Conservation (phyloP, 2,113 vertebrate genomes). For the Xiphophorus maculatus region DNA sequence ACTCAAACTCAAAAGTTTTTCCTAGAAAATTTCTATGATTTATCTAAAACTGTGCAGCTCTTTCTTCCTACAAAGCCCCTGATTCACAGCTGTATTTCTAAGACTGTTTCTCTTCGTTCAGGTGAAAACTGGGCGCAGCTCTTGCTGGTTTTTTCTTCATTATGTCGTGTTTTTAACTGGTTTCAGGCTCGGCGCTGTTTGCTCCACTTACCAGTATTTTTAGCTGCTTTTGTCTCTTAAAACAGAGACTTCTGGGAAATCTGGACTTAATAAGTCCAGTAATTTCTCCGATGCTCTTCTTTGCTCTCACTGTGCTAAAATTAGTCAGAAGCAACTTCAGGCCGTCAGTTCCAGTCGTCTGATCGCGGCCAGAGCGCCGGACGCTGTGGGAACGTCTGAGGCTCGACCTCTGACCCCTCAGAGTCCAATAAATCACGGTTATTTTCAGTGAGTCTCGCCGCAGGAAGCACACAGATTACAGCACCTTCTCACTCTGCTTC, state of each 20-base stretch:
- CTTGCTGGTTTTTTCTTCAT: neutral
- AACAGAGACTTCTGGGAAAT: neutral
- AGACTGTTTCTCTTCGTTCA: no score
- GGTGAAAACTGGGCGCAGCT: no score
- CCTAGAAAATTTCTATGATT: no score
- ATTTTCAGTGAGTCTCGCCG: conserved; percentile 5
- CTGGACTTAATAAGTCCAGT: neutral
- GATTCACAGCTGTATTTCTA: no score
- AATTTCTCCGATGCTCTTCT: neutral
- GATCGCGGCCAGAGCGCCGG: neutral
- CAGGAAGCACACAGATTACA: conserved; percentile 40
- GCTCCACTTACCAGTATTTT: neutral
- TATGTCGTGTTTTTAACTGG: neutral
- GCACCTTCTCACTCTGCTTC: conserved; percentile 52
- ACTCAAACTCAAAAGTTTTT: no score
- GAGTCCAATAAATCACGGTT: neutral
- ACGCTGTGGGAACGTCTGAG: neutral
- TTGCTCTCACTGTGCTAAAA: neutral
- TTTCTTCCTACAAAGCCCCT: no score
- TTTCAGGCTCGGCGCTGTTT: neutral
- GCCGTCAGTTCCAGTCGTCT: neutral
- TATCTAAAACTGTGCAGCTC: no score
- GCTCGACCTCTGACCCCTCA: neutral
- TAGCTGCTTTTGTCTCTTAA: neutral
- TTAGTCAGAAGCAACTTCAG: neutral